Evolutionary conservation across 2,888 invertebrate species (phyloP), one percentile per base, ranked within the genome.

Genomic region (Unio delphinus): DNA sequence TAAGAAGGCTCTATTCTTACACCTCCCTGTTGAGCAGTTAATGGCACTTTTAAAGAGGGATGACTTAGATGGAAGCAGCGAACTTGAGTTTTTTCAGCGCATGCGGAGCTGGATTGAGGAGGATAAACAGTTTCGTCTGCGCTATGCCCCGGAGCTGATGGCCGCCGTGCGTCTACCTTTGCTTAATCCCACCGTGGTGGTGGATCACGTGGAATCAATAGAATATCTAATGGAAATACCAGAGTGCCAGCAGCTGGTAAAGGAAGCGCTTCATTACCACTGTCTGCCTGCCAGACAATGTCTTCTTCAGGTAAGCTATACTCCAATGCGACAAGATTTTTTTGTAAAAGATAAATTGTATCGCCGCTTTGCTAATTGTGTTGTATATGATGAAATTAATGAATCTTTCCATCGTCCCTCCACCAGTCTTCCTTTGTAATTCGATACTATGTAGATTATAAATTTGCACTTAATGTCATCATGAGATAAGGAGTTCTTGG

Each of bases 251-350:
- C 68, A 65, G 60, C 73, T 84, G 34, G 83, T 84, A 8, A 82
- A 85, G 65, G 85, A 85, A 60, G 83, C 83, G 4, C 77, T 85
- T 6, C 84, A 84, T 68, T 85, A 85, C 68, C 85, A 85, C 59
- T 80, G 84, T 63, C 79, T 85, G 75, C 85, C 85, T 1, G 73
- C 83, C 17, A 70, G 85, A 56, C 85, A 85, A 61, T 80, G 81
- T 64, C 69, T 85, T 15, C 73, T 84, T 8, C 85, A 85, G 81
- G 85, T 85, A 63, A 57, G 64, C 15, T 30, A 63, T 34, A 34
- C 17, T 6, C 34, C 4, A 63, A 30, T 17, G 15, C 23, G 3
- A 20, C 45, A 23, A 1, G 4, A 5, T 5, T 6, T 8, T 34
- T 17, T 18, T 30, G 28, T 0, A 55, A 15, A 60, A 17, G 15